These are phyloP conservation scores for Connochaetes taurinus DNA, from an alignment of 2,113 vertebrate species.

Conservation along the genomic window DNA sequence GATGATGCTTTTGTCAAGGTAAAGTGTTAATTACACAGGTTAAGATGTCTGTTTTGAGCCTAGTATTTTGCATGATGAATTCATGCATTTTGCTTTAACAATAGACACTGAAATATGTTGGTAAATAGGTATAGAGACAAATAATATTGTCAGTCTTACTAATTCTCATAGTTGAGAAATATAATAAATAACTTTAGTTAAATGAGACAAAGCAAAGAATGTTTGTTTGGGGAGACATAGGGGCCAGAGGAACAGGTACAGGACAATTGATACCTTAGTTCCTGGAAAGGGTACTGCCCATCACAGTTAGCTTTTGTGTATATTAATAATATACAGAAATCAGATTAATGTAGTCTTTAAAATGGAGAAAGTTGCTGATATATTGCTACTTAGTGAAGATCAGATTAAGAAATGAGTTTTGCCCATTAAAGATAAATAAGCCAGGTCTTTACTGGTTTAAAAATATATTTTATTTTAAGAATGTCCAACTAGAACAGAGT, in stretches of 20 bases:
- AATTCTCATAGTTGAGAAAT: slow-evolving; percentile 10
- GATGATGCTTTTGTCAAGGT: slow-evolving; percentile 92
- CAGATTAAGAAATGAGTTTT: slow-evolving; percentile 24
- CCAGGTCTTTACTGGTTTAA: not conserved
- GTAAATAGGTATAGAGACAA: slow-evolving; percentile 1
- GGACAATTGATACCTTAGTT: not conserved
- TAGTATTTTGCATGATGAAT: slow-evolving; percentile 10
- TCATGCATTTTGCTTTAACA: slow-evolving; percentile 10
- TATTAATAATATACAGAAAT: not conserved
- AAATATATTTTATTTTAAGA: not conserved
- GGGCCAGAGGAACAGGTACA: not conserved
- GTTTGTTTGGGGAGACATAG: not conserved
- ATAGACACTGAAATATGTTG: not conserved
- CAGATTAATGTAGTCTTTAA: not conserved
- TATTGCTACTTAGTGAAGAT: not conserved
- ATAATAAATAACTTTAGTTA: not conserved
- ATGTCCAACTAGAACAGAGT: not conserved
- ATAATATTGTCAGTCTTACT: not conserved
- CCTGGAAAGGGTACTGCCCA: not conserved
- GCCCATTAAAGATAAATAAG: slow-evolving; percentile 29
- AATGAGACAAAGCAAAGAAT: slow-evolving; percentile 22
- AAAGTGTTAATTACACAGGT: slow-evolving; percentile 68
- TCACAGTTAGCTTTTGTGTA: not conserved
- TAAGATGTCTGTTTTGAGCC: not conserved
- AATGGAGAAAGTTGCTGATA: not conserved